These are phyloP conservation scores for Epinotia brunnichana DNA, from an alignment of 2,888 invertebrate genomes.

Conservation along the genomic window DNA sequence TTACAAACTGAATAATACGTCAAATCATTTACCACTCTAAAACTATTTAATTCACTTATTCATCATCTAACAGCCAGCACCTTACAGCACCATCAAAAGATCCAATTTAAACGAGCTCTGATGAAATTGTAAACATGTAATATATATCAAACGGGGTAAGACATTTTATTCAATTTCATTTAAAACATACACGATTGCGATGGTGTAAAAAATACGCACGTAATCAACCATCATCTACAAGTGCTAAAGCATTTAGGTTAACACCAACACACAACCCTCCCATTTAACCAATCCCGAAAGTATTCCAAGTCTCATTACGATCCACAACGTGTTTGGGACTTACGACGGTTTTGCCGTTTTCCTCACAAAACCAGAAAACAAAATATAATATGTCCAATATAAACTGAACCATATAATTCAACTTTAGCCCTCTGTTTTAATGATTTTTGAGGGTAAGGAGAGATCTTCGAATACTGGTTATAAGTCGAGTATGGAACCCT, in stretches of 20 bases:
- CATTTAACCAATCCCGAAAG: conserved; percentile 19
- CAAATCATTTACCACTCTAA: no score
- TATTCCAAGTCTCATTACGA: conserved; percentile 30
- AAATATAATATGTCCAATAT: conserved; percentile 44
- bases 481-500: conserved; percentile 16
- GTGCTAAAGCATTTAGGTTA: conserved; percentile 11
- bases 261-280: conserved; percentile 10
- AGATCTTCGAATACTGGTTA: conserved; percentile 36
- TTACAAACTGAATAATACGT: no score
- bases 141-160: no score
- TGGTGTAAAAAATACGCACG: no score
- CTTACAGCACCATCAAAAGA: no score
- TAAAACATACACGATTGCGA: no score
- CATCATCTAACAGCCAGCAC: no score
- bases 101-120: no score
- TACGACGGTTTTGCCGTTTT: conserved; percentile 32
- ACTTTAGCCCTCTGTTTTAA: background rate
- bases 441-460: conserved; percentile 5
- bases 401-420: conserved; percentile 39
- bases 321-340: conserved; percentile 32
- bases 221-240: background rate
- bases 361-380: conserved; percentile 43
- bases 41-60: no score
- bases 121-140: no score
- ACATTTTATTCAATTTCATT: no score